Percentiles rank a stretch among this genome's conserved stretches.
These are phyloP conservation scores for Astyanax mexicanus DNA, from an alignment of 2,797 vertebrate genomes.

Conservation along the genomic window DNA sequence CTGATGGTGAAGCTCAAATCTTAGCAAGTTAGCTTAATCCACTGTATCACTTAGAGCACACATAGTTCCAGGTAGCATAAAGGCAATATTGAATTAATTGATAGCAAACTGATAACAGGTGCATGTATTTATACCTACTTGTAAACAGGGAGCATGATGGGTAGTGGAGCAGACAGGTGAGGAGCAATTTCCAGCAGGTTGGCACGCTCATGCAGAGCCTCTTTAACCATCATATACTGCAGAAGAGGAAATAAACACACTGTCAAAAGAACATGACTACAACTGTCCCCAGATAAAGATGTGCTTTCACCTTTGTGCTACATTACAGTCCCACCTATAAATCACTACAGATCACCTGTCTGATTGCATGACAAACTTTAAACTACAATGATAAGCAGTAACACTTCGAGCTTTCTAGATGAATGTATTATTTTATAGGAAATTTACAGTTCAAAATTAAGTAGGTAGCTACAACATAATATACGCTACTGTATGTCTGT, in stretches of 20 bases:
- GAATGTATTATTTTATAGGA: too few species aligned
- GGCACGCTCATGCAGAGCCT: slow-evolving; percentile 93
- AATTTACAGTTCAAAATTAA: too few species aligned
- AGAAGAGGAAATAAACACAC: slow-evolving; percentile 38
- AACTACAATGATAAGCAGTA: too few species aligned
- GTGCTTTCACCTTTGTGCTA: background rate
- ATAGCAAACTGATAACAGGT: background rate
- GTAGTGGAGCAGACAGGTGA: slow-evolving; percentile 90
- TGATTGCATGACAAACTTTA: background rate
- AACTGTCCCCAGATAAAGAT: background rate
- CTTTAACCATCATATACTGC: slow-evolving; percentile 97
- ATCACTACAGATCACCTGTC: background rate
- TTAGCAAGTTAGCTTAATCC: too few species aligned
- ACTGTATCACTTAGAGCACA: too few species aligned
- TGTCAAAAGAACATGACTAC: background rate
- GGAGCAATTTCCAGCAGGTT: slow-evolving; percentile 95
- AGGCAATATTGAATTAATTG: too few species aligned
- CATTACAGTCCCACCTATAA: background rate
- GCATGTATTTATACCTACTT: slow-evolving; percentile 80
- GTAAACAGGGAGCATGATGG: slow-evolving; percentile 99
- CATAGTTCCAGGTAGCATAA: too few species aligned
- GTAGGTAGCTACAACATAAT: too few species aligned
- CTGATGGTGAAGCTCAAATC: too few species aligned
- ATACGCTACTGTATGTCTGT: too few species aligned
- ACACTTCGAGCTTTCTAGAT: too few species aligned